These are phyloP conservation scores for Boloria euphrosyne DNA, from an alignment of 2,888 invertebrate genomes.

Conservation along the genomic window DNA sequence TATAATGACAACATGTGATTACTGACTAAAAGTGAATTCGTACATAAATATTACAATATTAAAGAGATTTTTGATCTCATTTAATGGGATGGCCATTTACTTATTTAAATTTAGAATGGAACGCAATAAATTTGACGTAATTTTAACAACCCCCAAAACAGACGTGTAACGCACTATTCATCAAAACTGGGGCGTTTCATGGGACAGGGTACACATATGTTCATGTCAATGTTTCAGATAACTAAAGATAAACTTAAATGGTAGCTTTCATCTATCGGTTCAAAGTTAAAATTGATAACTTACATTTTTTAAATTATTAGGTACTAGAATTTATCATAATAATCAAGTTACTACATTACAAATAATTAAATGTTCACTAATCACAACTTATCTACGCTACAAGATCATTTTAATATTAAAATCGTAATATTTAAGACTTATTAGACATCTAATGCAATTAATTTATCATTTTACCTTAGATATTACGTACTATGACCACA, in stretches of 20 bases:
- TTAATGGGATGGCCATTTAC: constrained; percentile 3
- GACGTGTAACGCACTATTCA: constrained; percentile 34
- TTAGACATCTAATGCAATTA: no score
- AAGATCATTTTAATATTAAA: no score
- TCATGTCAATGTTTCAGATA: constrained; percentile 19
- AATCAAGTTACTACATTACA: no score
- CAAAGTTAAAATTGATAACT: background rate
- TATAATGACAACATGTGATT: no score
- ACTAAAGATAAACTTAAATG: constrained; percentile 1
- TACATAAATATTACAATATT: background rate
- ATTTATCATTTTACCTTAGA: no score
- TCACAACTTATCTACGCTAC: no score
- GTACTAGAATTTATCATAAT: no score
- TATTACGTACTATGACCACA: constrained; percentile 43
- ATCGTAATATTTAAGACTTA: no score
- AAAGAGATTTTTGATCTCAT: background rate
- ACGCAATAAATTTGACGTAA: constrained; percentile 33
- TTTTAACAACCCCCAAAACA: constrained; percentile 13
- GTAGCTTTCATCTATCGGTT: background rate
- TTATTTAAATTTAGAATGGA: constrained; percentile 36
- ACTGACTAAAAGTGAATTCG: no score
- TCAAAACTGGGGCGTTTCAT: constrained; percentile 37
- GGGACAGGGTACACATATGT: constrained; percentile 28
- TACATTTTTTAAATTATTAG: background rate
- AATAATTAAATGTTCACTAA: no score